A percentile compares a stretch with the other conserved stretches of the same genome.
phyloP scores from a whole-genome alignment of 2,113 vertebrate genomes.

The Micronycteris hirsuta region DNA sequence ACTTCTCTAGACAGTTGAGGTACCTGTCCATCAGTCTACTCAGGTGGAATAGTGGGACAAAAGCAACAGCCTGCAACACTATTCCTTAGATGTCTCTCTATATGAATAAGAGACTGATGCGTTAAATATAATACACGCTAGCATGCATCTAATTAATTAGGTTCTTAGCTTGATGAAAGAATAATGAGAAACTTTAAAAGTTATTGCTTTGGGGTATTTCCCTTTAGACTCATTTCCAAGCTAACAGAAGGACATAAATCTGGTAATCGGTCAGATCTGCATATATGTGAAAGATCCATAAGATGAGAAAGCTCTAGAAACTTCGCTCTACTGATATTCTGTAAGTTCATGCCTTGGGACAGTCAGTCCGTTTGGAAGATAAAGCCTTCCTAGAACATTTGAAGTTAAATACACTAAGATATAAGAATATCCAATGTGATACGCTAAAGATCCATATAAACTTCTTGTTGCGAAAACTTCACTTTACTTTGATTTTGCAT shows the following conservation, averaged over 20 bases:
- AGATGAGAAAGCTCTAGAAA: background rate
- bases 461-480: background rate
- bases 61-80: background rate
- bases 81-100: background rate
- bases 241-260: conserved; percentile 43
- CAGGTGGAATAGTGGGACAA: background rate
- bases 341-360: background rate
- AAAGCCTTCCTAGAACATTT: background rate
- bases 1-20: background rate
- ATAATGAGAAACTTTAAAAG: conserved; percentile 46
- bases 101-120: background rate
- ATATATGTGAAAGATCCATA: conserved; percentile 25
- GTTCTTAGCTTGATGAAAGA: conserved; percentile 46
- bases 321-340: background rate
- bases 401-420: background rate
- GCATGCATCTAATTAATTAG: conserved; percentile 47
- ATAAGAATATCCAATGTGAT: background rate
- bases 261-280: conserved; percentile 39
- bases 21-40: background rate
- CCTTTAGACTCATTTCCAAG: conserved; percentile 41
- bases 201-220: conserved; percentile 40
- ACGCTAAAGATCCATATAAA: background rate
- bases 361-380: background rate
- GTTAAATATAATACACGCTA: conserved; percentile 20
- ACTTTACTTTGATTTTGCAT: background rate